phyloP scores from a whole-genome alignment of 2,888 invertebrate genomes.

The Cantharis nigra region DNA sequence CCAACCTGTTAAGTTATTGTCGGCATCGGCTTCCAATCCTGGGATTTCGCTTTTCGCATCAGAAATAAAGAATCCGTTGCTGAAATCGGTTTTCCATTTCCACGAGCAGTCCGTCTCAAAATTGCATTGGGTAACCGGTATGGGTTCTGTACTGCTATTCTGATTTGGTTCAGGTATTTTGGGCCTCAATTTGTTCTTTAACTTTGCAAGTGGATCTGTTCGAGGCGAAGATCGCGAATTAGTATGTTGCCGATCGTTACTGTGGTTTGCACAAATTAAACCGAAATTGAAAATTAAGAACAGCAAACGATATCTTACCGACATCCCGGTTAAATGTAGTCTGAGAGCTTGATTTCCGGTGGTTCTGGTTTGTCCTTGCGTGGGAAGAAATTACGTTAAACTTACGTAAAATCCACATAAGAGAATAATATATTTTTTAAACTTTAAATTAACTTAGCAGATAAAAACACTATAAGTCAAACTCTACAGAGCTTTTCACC shows the following conservation, averaged over 20 bases:
- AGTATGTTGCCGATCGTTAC: slow-evolving; percentile 6
- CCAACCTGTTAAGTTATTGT: slow-evolving; percentile 63
- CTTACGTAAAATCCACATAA: too few relatives aligned
- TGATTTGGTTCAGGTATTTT: too few relatives aligned
- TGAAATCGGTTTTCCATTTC: slow-evolving; percentile 69
- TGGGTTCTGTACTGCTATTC: too few relatives aligned
- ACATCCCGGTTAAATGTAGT: background rate
- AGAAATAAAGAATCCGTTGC: slow-evolving; percentile 61
- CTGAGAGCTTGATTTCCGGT: background rate
- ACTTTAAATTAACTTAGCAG: too few relatives aligned
- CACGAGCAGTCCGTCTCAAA: slow-evolving; percentile 72
- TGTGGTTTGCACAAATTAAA: background rate
- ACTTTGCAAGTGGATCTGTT: too few relatives aligned
- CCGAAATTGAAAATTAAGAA: background rate
- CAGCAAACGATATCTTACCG: background rate
- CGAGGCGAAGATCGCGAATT: too few relatives aligned
- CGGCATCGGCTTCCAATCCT: slow-evolving; percentile 31
- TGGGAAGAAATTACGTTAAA: slow-evolving; percentile 8
- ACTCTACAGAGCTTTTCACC: too few relatives aligned
- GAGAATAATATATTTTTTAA: too few relatives aligned
- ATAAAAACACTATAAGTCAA: too few relatives aligned
- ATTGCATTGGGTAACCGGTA: slow-evolving; percentile 52
- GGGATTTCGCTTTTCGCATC: slow-evolving; percentile 47
- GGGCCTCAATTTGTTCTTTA: too few relatives aligned
- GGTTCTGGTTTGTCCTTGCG: background rate